phyloP scores from a whole-genome alignment of 2,113 vertebrate genomes.

The Neotoma lepida region DNA sequence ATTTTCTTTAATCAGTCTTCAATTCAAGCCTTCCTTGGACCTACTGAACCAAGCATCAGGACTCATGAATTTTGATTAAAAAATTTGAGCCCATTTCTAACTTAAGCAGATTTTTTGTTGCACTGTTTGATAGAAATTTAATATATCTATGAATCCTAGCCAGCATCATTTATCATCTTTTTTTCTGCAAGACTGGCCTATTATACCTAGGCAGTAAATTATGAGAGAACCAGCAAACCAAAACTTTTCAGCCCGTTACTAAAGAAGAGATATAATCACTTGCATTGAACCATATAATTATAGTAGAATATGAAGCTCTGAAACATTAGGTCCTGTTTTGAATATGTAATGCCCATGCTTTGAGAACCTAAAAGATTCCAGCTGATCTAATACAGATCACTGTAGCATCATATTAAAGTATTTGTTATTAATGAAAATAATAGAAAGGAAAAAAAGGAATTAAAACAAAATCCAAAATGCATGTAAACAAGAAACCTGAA shows the following conservation, averaged over 20 bases:
- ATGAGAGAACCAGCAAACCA: slow-evolving; percentile 94
- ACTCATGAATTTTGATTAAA: slow-evolving; percentile 96
- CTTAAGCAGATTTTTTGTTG: slow-evolving; percentile 94
- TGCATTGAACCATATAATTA: slow-evolving; percentile 99
- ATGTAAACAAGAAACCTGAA: slow-evolving; percentile 78
- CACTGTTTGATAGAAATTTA: slow-evolving; percentile 98
- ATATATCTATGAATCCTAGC: slow-evolving; percentile 97
- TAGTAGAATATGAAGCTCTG: slow-evolving; percentile 95
- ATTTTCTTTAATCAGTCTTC: slow-evolving; percentile 97
- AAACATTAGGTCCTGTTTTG: slow-evolving; percentile 97
- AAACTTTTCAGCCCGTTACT: slow-evolving; percentile 93
- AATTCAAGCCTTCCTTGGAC: slow-evolving; percentile 93
- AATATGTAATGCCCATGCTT: slow-evolving; percentile 93
- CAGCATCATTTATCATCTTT: slow-evolving; percentile 98
- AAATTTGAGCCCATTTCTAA: slow-evolving; percentile 92
- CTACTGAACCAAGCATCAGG: slow-evolving; percentile 91
- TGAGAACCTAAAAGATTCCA: slow-evolving; percentile 85
- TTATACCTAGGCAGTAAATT: slow-evolving; percentile 96
- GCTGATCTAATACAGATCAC: slow-evolving; percentile 86
- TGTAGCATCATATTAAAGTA: slow-evolving; percentile 85
- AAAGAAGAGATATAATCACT: slow-evolving; percentile 99
- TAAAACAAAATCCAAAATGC: neutral
- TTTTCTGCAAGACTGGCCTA: slow-evolving; percentile 94
- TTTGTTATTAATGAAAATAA: slow-evolving; percentile 85
- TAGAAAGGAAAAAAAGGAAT: slow-evolving; percentile 67